Evolutionary conservation across 2,888 invertebrate genomes (phyloP).

Genomic region (Protonemura montana): DNA sequence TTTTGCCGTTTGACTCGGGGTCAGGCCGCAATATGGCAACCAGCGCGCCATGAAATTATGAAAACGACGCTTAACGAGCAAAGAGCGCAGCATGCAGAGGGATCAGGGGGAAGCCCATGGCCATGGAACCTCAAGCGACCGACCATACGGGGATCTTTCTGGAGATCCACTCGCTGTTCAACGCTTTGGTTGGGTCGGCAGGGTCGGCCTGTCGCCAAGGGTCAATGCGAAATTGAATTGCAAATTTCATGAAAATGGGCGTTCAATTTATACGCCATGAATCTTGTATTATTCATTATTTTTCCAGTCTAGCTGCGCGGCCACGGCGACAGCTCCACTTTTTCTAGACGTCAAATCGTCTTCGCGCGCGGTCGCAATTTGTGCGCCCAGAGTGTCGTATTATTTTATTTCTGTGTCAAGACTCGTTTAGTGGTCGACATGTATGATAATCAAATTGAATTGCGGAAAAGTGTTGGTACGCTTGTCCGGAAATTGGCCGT

Average conservation of each 20-base stretch:
- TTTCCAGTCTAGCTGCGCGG: neutral
- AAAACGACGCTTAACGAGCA: neutral
- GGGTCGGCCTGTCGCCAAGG: neutral
- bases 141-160: neutral
- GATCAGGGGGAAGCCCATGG: neutral
- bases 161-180: neutral
- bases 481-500: neutral
- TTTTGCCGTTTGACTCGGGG: neutral
- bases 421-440: neutral
- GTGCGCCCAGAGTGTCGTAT: neutral
- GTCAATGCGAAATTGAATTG: conserved; percentile 34
- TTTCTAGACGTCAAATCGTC: neutral
- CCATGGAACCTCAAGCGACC: too few relatives aligned
- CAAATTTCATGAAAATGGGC: conserved; percentile 24
- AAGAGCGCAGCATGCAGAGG: neutral
- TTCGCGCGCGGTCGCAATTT: neutral
- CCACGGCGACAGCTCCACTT: neutral
- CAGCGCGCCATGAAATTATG: neutral
- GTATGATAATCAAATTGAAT: neutral
- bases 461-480: neutral
- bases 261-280: conserved; percentile 18
- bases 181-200: neutral
- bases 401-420: neutral
- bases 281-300: conserved; percentile 12
- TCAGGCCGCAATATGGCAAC: neutral